Evolutionary conservation across 2,888 invertebrate genomes (phyloP).

Genomic region (Alsophila aescularia): DNA sequence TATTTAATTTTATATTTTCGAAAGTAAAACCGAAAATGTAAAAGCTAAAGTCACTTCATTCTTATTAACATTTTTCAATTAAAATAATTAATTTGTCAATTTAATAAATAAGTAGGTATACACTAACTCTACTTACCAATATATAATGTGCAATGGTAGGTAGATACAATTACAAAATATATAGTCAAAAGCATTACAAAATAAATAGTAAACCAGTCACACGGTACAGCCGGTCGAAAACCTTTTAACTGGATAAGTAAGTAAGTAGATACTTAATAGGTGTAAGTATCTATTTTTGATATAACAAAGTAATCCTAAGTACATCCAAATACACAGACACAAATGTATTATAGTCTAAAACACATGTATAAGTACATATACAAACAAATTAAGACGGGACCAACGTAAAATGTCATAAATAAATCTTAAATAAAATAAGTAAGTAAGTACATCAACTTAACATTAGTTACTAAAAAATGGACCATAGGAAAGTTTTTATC

Average conservation of each 20-base stretch:
- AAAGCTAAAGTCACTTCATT: conserved; percentile 75
- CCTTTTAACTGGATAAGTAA: not conserved
- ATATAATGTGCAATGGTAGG: not conserved
- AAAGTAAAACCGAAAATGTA: conserved; percentile 66
- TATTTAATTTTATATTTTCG: conserved; percentile 56
- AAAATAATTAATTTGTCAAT: conserved; percentile 11
- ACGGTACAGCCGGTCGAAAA: too few species aligned
- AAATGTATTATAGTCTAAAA: conserved; percentile 34
- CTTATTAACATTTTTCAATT: conserved; percentile 60
- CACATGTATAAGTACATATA: conserved; percentile 36
- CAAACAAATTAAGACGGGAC: conserved; percentile 48
- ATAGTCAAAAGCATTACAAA: too few species aligned
- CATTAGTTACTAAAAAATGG: conserved; percentile 25
- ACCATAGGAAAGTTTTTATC: not conserved
- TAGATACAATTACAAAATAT: not conserved
- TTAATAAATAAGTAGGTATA: not conserved
- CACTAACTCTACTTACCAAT: not conserved
- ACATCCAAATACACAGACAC: conserved; percentile 34
- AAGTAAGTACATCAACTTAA: not conserved
- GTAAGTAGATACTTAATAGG: not conserved
- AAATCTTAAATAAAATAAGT: conserved; percentile 1
- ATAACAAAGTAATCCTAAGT: conserved; percentile 20
- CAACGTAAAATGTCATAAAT: conserved; percentile 44
- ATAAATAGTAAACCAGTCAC: too few species aligned
- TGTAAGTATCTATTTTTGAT: not conserved